Evolutionary conservation across 2,888 invertebrate genomes (phyloP).

Genomic region (Dicranocentrus wangi): DNA sequence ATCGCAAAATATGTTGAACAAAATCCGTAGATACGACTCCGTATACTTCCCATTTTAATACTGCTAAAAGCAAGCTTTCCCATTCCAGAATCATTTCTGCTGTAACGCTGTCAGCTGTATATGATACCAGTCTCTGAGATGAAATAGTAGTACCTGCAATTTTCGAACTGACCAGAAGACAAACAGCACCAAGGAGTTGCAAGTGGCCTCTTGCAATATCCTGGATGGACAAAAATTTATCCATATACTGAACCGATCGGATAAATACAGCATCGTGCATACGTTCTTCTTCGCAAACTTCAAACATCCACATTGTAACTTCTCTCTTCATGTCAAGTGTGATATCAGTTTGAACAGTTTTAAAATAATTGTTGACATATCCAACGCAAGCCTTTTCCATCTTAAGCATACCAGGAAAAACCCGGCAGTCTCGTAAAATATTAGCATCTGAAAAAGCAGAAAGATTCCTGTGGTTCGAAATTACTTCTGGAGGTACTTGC

Average conservation of each 20-base stretch:
- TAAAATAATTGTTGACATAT: conserved; percentile 81
- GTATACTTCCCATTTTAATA: conserved; percentile 52
- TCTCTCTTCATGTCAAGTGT: conserved; percentile 92
- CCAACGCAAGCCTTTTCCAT: conserved; percentile 80
- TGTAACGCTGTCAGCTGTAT: conserved; percentile 94
- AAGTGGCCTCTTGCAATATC: conserved; percentile 88
- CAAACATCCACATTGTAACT: conserved; percentile 97
- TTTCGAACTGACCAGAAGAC: conserved; percentile 94
- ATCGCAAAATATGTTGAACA: conserved; percentile 48
- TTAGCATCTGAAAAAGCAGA: conserved; percentile 82
- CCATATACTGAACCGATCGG: conserved; percentile 92
- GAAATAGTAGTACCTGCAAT: conserved; percentile 89
- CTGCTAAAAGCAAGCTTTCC: conserved; percentile 31
- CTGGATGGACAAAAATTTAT: conserved; percentile 91
- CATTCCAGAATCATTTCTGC: conserved; percentile 85
- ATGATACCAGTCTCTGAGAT: conserved; percentile 88
- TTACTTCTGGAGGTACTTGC: conserved; percentile 20
- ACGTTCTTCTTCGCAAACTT: conserved; percentile 95
- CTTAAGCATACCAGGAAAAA: conserved; percentile 87
- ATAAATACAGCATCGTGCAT: conserved; percentile 96
- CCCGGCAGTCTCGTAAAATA: conserved; percentile 84
- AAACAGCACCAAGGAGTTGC: conserved; percentile 92
- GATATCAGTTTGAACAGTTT: conserved; percentile 89
- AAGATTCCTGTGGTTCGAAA: not conserved
- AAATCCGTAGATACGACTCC: conserved; percentile 48